Evolutionary conservation across 2,888 invertebrate genomes (phyloP), one percentile per base, ranked within the genome.

Genomic region (Dendrolimus houi): DNA sequence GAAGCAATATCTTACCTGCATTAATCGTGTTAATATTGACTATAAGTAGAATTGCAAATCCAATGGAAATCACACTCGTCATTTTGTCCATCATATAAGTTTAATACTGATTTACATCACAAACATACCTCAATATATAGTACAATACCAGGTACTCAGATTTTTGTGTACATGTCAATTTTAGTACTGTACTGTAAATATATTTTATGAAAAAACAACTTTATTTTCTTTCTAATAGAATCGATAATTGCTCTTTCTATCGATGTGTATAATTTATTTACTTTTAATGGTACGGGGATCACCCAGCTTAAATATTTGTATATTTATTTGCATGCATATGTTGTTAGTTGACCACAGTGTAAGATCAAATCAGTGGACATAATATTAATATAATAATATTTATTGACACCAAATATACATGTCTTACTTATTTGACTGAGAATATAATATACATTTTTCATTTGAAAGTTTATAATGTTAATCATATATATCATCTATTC

Each of bases 1-100:
- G 3, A 10, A 47, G 12, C 2, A 54, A 55, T 13, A 13, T 55
- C 17, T 55, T 64, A 76, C 77, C 77, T 71, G 69, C 69, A 62
- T 74, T 60, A 14, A 60, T 64, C 14, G 55, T 60, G 56, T 57
- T 58, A 17, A 67, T 59, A 54, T 59, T 41, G 29, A 66, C 59
- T 41, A 69, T 52, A 40, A 70, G 58, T 41, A 75, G 42, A 57
- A 69, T 58, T 17, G 60, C 62, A 13, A 70, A 60, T 59, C 62
- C 61, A 40, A 68, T 54, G 13, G 59, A 55, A 56, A 64, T 55
- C 47, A 58, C 54, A 52, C 63, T 60, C 59, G 64, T 57, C 77
- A 75, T 75, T 56, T 63, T 70, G 56, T 12, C 55, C 54, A 56
- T 41, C 47, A 41, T 17, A 61, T 55, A 47, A 52, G 42, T 55